Conservation (phyloP, 2,797 vertebrate genomes). For the Leuciscus waleckii region DNA sequence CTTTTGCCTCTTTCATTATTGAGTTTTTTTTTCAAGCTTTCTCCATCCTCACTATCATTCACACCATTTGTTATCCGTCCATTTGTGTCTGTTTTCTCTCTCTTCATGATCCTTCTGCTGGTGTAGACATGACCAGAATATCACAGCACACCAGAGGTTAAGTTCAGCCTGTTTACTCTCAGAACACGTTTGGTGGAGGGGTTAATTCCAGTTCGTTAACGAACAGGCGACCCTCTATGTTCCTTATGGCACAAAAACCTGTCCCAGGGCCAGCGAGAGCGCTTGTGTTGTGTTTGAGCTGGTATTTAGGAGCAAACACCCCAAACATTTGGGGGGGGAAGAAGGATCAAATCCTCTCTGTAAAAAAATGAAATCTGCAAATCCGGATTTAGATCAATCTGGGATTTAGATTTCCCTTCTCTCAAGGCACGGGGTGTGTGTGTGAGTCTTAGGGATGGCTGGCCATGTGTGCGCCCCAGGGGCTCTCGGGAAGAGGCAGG, state of each 20-base stretch:
- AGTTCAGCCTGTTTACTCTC: constrained; percentile 34
- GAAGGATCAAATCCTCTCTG: constrained; percentile 73
- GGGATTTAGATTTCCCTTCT: constrained; percentile 76
- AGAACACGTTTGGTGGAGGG: constrained; percentile 11
- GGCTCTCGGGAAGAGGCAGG: constrained; percentile 66
- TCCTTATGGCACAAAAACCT: constrained; percentile 13
- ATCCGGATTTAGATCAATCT: constrained; percentile 82
- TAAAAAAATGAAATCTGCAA: constrained; percentile 73
- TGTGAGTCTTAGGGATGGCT: constrained; percentile 66
- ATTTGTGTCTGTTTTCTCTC: constrained; percentile 53
- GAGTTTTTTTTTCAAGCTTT: neutral
- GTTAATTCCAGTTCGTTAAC: neutral
- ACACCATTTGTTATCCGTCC: constrained; percentile 35
- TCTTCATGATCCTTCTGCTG: constrained; percentile 8
- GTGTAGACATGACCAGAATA: constrained; percentile 52
- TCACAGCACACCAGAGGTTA: constrained; percentile 26
- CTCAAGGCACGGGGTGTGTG: constrained; percentile 61
- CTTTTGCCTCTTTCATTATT: neutral
- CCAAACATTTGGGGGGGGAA: constrained; percentile 59
- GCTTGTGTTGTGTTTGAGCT: constrained; percentile 22
- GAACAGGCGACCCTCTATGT: neutral
- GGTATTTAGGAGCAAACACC: constrained; percentile 51
- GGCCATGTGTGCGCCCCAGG: constrained; percentile 77
- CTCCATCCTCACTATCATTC: neutral
- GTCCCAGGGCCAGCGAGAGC: neutral